phyloP scores from a whole-genome alignment of 2,888 invertebrate genomes.

The Cosmopolites sordidus region DNA sequence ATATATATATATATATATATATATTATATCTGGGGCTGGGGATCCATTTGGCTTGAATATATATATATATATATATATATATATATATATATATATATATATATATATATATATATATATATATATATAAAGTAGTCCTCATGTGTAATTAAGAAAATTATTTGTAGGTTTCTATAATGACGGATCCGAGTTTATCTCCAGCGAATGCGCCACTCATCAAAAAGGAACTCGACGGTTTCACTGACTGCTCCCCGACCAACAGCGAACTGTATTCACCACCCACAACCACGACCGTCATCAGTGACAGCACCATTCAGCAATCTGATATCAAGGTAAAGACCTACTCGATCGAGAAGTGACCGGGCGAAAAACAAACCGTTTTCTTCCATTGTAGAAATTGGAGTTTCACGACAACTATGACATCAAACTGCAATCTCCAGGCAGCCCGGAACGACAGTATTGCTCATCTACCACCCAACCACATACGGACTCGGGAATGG shows the following conservation, averaged over 20 bases:
- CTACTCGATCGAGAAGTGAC: background rate
- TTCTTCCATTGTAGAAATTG: conserved; percentile 4
- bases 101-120: too few species aligned
- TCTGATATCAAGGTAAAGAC: conserved; percentile 16
- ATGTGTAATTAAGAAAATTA: too few species aligned
- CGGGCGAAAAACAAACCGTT: background rate
- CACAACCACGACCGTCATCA: conserved; percentile 43
- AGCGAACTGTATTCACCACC: conserved; percentile 56
- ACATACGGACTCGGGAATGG: conserved; percentile 55
- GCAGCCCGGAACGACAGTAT: conserved; percentile 81
- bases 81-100: too few species aligned
- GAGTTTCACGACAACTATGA: conserved; percentile 51
- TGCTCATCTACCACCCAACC: conserved; percentile 84
- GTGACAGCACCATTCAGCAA: conserved; percentile 23
- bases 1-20: too few species aligned
- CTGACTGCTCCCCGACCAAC: conserved; percentile 53
- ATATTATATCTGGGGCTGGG: too few species aligned
- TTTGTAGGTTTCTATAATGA: conserved; percentile 71
- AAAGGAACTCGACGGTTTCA: conserved; percentile 55
- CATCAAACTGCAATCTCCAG: conserved; percentile 61
- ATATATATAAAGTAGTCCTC: too few species aligned
- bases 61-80: too few species aligned
- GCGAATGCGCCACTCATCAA: conserved; percentile 46
- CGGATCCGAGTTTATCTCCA: conserved; percentile 47
- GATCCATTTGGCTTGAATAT: too few species aligned